Base-by-base conservation (phyloP, 2,113 vertebrate species). In the Corythaeola cristata region DNA sequence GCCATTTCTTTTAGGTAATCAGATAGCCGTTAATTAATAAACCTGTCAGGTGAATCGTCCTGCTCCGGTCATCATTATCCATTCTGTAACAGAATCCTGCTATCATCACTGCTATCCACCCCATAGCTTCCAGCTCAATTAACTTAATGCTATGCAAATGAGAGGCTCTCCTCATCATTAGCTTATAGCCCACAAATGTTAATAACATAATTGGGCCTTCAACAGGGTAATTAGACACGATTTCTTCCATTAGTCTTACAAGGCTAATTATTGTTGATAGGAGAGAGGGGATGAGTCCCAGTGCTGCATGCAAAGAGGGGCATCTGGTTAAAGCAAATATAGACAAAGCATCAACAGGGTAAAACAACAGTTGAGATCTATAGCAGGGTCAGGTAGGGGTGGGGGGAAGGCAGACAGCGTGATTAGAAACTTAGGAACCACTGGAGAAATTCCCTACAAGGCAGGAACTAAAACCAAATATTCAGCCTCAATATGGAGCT, bases 111-210 rank as follows among this genome's bases (percentile, higher is more conserved):
- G 97, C 98, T 97, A 97, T 95, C 98, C 87, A 96, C 97, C 98
- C 97, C 95, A 96, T 64, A 76, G 96, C 97, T 97, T 96, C 98
- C 97, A 92, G 98, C 97, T 98, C 99, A 99, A 99, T 99, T 99
- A 99, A 98, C 98, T 98, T 99, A 99, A 99, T 99, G 99, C 98
- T 98, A 99, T 99, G 99, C 98, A 99, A 99, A 99, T 98, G 98
- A 99, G 98, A 93, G 96, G 90, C 98, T 98, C 98, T 98, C 98
- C 98, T 97, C 98, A 89, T 98, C 98, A 98, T 99, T 99, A 99
- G 98, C 98, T 98, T 97, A 97, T 94, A 97, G 97, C 94, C 98
- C 97, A 97, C 97, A 97, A 98, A 98, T 97, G 98, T 98, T 99
- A 99, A 99, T 99, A 98, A 97, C 98, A 98, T 99, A 99, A 99